Conservation (phyloP, 2,113 vertebrate species). For the Phalacrocorax aristotelis region DNA sequence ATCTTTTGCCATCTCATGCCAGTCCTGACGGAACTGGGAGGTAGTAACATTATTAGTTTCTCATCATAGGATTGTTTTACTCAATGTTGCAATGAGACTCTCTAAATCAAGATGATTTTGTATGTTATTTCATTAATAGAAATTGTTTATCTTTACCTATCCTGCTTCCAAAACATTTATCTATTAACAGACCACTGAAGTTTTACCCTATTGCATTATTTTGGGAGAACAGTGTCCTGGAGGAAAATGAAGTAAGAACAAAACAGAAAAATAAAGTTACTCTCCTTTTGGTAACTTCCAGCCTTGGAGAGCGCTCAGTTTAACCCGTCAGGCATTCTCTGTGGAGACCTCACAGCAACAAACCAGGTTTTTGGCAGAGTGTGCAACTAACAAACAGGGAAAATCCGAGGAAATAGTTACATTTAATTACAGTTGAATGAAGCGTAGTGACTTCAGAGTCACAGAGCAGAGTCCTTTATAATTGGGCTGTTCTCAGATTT, state of each 20-base stretch:
- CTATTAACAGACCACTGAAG: background rate
- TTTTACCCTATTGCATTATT: background rate
- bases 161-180: background rate
- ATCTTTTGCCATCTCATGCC: background rate
- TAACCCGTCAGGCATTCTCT: background rate
- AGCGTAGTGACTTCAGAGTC: background rate
- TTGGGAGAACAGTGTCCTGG: background rate
- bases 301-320: background rate
- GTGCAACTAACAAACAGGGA: background rate
- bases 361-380: background rate
- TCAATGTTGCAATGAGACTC: background rate
- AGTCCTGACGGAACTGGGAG: background rate
- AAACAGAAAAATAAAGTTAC: background rate
- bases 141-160: background rate
- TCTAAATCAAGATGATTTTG: background rate
- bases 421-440: background rate
- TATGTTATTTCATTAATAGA: background rate
- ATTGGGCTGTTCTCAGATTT: background rate
- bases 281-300: background rate
- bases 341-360: background rate
- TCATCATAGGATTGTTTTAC: background rate
- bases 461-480: background rate
- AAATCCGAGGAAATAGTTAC: background rate
- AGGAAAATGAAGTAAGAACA: background rate
- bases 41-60: background rate